Conservation (phyloP, 1,140 invertebrate species). For the Megathymus violae region DNA sequence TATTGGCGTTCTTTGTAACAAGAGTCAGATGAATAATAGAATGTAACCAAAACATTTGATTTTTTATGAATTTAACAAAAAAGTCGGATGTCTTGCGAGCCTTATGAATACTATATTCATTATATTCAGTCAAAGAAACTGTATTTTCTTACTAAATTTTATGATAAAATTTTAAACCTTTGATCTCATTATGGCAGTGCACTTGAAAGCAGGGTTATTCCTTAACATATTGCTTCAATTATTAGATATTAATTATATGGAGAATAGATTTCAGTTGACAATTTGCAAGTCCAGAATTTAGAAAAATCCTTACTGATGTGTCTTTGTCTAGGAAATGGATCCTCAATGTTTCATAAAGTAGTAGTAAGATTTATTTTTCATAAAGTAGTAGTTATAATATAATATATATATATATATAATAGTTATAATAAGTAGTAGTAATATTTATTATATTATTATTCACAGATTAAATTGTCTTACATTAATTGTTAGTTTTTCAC, state of each 20-base stretch:
- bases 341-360: no score
- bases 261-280: constrained; percentile 56
- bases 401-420: no score
- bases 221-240: constrained; percentile 72
- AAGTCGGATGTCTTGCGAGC: background rate
- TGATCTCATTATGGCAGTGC: constrained; percentile 63
- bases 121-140: constrained; percentile 33
- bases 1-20: no score
- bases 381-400: no score
- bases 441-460: no score
- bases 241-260: constrained; percentile 47
- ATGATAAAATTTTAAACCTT: constrained; percentile 52
- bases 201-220: constrained; percentile 73
- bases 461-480: no score
- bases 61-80: background rate
- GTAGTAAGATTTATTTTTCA: no score
- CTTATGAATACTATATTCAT: constrained; percentile 4
- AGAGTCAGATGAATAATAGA: background rate
- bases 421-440: no score
- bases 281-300: no score
- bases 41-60: background rate
- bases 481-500: no score
- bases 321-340: no score
- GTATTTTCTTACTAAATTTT: constrained; percentile 64
- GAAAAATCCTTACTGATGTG: no score